Evolutionary conservation across 2,888 invertebrate species (phyloP).

Genomic region (Callinectes sapidus): DNA sequence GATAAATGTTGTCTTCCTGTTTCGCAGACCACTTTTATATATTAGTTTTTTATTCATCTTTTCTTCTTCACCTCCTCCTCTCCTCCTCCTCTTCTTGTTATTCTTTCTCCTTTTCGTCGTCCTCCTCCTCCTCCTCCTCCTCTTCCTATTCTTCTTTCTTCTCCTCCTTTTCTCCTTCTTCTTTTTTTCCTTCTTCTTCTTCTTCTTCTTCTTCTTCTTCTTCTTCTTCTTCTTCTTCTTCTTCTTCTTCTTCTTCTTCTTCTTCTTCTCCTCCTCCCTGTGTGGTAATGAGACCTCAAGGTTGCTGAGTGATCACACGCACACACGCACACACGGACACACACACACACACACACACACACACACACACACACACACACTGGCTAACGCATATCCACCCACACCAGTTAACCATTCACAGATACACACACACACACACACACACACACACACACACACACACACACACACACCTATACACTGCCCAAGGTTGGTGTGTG

Average conservation of each 20-base stretch:
- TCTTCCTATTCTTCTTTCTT: no score
- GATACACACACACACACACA: slow-evolving; percentile 2
- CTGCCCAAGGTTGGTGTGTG: background rate
- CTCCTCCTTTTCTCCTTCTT: no score
- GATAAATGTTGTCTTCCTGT: slow-evolving; percentile 1
- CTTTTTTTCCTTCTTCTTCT: no score
- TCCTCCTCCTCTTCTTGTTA: background rate
- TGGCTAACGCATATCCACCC: background rate
- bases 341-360: background rate
- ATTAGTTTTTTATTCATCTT: slow-evolving; percentile 2
- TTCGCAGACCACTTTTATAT: slow-evolving; percentile 15
- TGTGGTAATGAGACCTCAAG: slow-evolving; percentile 6
- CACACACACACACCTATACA: background rate
- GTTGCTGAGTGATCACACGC: background rate
- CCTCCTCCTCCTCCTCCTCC: no score
- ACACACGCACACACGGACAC: background rate
- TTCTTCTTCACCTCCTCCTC: background rate
- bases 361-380: background rate
- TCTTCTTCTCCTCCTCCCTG: background rate
- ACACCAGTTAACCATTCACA: background rate
- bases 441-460: background rate
- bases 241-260: no score
- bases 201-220: no score
- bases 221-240: no score
- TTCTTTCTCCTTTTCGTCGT: no score